Percentiles rank a stretch among this genome's conserved stretches.
phyloP scores from a whole-genome alignment of 2,113 vertebrate species.

The Oxyruncus cristatus region DNA sequence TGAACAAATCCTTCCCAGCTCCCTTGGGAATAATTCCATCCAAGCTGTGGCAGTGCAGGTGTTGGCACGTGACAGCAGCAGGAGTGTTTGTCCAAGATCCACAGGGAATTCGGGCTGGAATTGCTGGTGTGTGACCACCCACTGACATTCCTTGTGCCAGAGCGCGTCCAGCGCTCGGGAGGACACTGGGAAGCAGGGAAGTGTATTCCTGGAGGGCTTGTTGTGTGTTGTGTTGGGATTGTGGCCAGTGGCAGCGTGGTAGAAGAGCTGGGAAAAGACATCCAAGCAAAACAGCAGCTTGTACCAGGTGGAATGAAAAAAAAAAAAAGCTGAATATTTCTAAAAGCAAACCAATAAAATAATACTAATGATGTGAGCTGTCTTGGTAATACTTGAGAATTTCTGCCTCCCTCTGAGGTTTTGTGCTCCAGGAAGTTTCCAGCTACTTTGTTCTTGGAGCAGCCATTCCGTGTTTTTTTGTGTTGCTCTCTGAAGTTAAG shows the following conservation, averaged over 20 bases:
- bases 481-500: not conserved
- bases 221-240: not conserved
- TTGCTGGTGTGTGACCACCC: not conserved
- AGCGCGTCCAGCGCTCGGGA: accelerated
- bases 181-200: not conserved
- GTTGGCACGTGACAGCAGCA: not conserved
- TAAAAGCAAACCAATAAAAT: not conserved
- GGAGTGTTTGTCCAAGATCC: not conserved
- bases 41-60: accelerated
- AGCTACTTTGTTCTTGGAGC: not conserved
- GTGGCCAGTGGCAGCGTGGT: not conserved
- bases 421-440: not conserved
- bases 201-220: not conserved
- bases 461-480: not conserved
- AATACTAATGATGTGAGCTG: not conserved
- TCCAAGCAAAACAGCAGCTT: not conserved
- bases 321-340: not conserved
- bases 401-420: not conserved
- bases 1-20: not conserved
- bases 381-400: not conserved
- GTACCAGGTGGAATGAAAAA: not conserved
- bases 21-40: not conserved
- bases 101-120: not conserved
- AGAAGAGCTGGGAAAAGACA: not conserved
- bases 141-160: not conserved